Evolutionary conservation across 2,113 vertebrate species (phyloP).

Genomic region (Progne subis): DNA sequence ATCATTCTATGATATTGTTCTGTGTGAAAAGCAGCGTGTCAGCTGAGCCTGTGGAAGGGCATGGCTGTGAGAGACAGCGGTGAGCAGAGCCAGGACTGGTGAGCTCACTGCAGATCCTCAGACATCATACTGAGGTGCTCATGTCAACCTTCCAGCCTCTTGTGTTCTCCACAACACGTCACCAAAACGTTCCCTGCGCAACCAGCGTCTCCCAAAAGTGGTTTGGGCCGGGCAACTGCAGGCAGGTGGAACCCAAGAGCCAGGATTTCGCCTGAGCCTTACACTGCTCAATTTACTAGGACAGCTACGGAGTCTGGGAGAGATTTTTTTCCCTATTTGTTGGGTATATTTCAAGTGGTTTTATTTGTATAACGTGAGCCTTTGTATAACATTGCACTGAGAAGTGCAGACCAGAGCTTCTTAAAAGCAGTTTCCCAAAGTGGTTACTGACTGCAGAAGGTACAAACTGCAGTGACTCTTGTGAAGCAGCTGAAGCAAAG

Average conservation of each 20-base stretch:
- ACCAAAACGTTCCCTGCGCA: not conserved
- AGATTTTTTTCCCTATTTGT: not conserved
- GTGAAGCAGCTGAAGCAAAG: not conserved
- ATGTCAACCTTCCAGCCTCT: not conserved
- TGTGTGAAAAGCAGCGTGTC: not conserved
- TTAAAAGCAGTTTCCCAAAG: not conserved
- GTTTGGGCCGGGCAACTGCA: not conserved
- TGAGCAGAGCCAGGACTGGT: not conserved
- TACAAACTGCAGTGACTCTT: not conserved
- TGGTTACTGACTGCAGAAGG: not conserved
- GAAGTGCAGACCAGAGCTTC: not conserved
- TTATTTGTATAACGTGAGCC: not conserved
- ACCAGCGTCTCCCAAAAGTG: not conserved
- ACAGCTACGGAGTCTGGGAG: not conserved
- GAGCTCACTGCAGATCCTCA: not conserved
- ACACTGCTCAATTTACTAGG: not conserved
- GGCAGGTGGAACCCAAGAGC: conserved; percentile 10
- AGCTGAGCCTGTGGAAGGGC: not conserved
- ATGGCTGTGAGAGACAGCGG: not conserved
- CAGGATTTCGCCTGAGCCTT: not conserved
- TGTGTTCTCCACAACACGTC: not conserved
- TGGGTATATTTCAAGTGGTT: not conserved
- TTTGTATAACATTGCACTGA: not conserved
- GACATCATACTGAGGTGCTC: not conserved
- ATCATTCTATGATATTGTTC: not conserved